Percentiles rank a stretch among this genome's conserved stretches.
Evolutionary conservation across 2,113 vertebrate genomes (phyloP).

Genomic region (Callithrix jacchus): DNA sequence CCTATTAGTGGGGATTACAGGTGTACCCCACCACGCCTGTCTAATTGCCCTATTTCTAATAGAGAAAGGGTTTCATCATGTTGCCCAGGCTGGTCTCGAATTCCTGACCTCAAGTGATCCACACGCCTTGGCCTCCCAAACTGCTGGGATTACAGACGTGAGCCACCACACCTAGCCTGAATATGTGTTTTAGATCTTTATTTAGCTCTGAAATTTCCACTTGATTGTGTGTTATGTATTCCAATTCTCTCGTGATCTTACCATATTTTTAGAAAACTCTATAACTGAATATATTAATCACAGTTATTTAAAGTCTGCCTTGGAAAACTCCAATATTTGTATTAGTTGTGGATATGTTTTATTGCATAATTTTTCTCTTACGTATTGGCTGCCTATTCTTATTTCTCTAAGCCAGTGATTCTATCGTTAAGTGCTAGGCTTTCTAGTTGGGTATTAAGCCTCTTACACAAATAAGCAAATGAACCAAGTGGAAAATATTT

Average conservation of each 20-base stretch:
- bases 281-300: background rate
- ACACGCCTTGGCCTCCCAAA: no score
- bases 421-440: background rate
- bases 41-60: no score
- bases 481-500: background rate
- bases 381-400: background rate
- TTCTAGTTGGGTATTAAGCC: background rate
- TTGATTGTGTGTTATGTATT: background rate
- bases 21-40: no score
- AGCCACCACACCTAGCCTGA: background rate
- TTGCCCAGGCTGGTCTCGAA: no score
- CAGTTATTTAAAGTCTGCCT: background rate
- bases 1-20: no score
- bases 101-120: no score
- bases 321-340: background rate
- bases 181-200: background rate
- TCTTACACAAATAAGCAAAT: background rate
- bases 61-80: no score
- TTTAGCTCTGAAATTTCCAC: background rate
- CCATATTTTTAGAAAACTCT: background rate
- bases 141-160: no score
- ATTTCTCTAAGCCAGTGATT: background rate
- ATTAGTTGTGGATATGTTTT: background rate
- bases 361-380: background rate
- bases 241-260: background rate